Base-by-base conservation (phyloP, 1,140 invertebrate genomes). In the Apis dorsata region DNA sequence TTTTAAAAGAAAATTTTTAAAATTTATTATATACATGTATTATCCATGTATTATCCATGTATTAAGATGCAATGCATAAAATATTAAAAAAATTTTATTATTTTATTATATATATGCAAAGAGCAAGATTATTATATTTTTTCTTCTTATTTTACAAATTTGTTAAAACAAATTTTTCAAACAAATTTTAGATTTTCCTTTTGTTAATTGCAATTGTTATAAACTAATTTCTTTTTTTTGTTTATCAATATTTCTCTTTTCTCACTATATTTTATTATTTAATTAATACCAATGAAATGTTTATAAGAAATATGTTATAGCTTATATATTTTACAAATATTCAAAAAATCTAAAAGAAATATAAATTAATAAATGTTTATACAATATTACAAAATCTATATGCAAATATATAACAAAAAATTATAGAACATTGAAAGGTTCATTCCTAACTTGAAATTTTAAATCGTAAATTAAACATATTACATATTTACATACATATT, bases 391-490 rank as follows among this genome's bases (percentile, higher is more conserved):
- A 57, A 44, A 44, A 73, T 51, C 34, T 44, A 57, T 10, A 15
- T 19, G 66, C 44, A 21, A 24, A 44, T 55, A 59, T 53, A 63
- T 51, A 15, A 7, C 59, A 77, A 77, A 15, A 28, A 24, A 79
- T 10, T 59, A 79, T 24, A 65, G 76, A 60, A 62, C 59, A 79
- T 83, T 65, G 53, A 13, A 60, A 81, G 89, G 86, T 90, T 85
- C 91, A 92, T 91, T 93, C 88, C 90, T 92, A 91, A 83, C 87
- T 91, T 71, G 79, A 90, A 89, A 89, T 90, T 93, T 93, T 91
- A 90, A 92, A 85, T 91, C 90, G 85, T 93, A 93, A 93, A 90
- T 90, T 91, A 92, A 88, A 92, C 91, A 85, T 92, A 91, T 90
- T 90, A 90, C 91, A 90, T 88, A 92, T 89, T 92, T 91, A 93